Conservation (phyloP, 2,113 vertebrate genomes). For the Apteryx owenii region DNA sequence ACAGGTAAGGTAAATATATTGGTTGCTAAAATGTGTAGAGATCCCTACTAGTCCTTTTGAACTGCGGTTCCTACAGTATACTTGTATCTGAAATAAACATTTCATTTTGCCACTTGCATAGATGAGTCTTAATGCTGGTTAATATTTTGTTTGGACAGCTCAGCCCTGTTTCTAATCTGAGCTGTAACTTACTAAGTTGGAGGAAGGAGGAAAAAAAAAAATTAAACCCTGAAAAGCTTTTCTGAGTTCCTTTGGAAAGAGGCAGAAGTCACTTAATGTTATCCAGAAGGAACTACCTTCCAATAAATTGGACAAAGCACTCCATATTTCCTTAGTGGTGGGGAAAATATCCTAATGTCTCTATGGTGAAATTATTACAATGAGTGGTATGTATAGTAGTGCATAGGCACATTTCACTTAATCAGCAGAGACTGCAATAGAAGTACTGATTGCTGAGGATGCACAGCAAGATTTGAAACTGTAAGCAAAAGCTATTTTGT, state of each 20-base stretch:
- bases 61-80: neutral
- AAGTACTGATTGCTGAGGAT: conserved; percentile 74
- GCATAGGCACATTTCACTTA: conserved; percentile 57
- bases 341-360: neutral
- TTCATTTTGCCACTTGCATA: neutral
- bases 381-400: conserved; percentile 49
- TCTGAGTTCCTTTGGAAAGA: neutral
- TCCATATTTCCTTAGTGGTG: neutral
- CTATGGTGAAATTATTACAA: neutral
- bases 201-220: neutral
- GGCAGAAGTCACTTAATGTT: neutral
- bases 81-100: neutral
- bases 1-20: neutral
- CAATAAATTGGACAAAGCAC: neutral
- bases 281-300: neutral
- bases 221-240: neutral
- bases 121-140: conserved; percentile 3
- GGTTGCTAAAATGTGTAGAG: neutral
- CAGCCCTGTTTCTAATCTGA: conserved; percentile 9
- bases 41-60: neutral
- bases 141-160: conserved; percentile 31
- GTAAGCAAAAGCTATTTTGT: conserved; percentile 79
- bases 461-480: conserved; percentile 77
- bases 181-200: neutral
- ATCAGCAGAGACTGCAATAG: conserved; percentile 74